Evolutionary conservation across 2,113 vertebrate genomes (phyloP).

Genomic region (Mirounga angustirostris): DNA sequence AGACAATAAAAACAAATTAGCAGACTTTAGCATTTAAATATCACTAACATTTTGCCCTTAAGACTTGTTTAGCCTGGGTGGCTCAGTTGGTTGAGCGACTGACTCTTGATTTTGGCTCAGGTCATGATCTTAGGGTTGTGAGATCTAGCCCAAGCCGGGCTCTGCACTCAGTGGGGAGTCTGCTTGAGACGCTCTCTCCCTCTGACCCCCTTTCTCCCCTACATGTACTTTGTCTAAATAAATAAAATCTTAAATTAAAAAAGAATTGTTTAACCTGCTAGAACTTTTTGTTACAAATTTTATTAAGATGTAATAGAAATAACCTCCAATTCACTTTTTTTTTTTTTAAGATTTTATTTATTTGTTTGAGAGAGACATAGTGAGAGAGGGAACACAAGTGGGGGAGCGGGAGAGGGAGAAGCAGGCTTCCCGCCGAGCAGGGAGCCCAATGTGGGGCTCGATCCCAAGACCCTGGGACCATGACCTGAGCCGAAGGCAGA

Average conservation of each 20-base stretch:
- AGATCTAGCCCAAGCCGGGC: not conserved
- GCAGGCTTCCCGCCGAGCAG: no score
- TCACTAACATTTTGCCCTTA: not conserved
- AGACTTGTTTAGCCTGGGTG: not conserved
- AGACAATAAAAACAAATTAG: conserved; percentile 19
- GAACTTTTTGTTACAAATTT: not conserved
- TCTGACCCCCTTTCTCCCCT: not conserved
- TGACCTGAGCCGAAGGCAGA: no score
- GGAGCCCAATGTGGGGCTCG: no score
- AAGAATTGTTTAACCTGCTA: not conserved
- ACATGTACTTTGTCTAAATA: not conserved
- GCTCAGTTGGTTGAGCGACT: not conserved
- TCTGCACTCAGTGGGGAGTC: not conserved
- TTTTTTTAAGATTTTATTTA: no score
- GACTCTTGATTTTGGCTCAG: not conserved
- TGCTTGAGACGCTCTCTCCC: not conserved
- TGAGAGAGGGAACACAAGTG: no score
- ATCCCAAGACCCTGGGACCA: no score
- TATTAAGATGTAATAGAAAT: not conserved
- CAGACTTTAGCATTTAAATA: not conserved
- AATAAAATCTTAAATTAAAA: not conserved
- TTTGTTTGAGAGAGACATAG: no score
- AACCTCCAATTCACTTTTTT: not conserved
- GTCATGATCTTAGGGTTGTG: not conserved
- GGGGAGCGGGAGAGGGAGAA: no score